Evolutionary conservation across 1,140 invertebrate genomes (phyloP), one percentile per base, ranked within the genome.

Genomic region (Drosophila triauraria): DNA sequence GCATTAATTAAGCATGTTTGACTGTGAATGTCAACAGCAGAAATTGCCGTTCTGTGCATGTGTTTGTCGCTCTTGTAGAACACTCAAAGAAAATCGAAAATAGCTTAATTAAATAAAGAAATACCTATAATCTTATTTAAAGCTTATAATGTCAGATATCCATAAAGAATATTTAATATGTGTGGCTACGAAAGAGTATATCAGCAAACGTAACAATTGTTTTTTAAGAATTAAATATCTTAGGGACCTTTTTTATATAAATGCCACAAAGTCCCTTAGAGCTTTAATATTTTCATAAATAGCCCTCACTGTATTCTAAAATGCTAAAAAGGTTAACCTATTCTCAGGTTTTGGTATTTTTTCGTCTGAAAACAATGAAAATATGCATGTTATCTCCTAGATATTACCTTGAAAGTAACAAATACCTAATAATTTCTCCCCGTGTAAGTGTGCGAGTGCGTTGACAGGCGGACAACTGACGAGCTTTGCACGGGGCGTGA

Each of bases 1-100:
- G 82, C 87, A 91, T 91, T 91, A 91, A 91, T 91, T 91, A 91
- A 91, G 88, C 88, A 86, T 91, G 88, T 91, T 91, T 90, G 84
- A 87, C 85, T 87, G 87, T 68, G 83, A 90, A 91, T 91, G 82
- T 90, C 90, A 91, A 84, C 84, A 83, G 83, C 87, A 80, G 79
- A 76, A 80, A 83, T 64, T 80, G 71, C 70, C 54, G 57, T 57
- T 62, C 54, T 67, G 62, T 68, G 44, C 60, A 42, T 81, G 58
- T 69, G 67, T 50, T 50, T 59, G 50, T 58, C 47, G 43, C 50
- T 51, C 58, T 59, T 63, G 78, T 53, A 69, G 40, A 17, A 46
- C 63, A 69, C 67, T 68, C 1, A 0, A 13, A 44, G 12, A 54
- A 70, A 46, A 4, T 35, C 30, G 8, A 35, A 35, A 9, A 35